Conservation (phyloP, 2,113 vertebrate species). For the Ciconia boyciana region DNA sequence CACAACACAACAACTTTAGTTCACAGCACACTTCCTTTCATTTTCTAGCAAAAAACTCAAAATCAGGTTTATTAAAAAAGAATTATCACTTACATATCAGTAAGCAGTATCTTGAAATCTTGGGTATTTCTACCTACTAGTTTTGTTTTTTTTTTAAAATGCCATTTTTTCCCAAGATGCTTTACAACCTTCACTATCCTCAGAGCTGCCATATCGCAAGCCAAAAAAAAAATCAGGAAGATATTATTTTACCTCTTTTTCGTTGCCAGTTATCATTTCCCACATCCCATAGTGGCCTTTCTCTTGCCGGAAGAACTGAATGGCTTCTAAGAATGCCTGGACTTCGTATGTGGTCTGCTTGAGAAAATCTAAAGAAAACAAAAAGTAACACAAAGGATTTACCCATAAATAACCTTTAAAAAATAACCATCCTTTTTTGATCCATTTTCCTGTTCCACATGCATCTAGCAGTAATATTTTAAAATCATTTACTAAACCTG, state of each 20-base stretch:
- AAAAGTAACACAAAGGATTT: not conserved
- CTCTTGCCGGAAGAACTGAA: constrained; percentile 88
- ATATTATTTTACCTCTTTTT: constrained; percentile 76
- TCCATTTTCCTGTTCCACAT: not conserved
- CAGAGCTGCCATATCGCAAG: not conserved
- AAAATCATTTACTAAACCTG: not conserved
- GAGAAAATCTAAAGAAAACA: constrained; percentile 80
- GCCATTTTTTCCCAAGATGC: not conserved
- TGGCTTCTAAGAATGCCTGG: constrained; percentile 84
- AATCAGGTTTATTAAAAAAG: not conserved
- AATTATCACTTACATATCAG: not conserved
- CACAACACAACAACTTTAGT: not conserved
- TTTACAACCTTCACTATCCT: not conserved
- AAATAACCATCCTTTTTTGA: not conserved
- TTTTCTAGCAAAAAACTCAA: not conserved
- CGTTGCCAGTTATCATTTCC: constrained; percentile 85
- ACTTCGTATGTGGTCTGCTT: constrained; percentile 85
- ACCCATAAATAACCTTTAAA: not conserved
- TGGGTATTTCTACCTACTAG: not conserved
- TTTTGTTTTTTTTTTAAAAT: not conserved
- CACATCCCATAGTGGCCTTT: constrained; percentile 81
- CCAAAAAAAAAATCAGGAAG: not conserved
- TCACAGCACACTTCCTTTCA: not conserved
- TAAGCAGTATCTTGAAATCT: not conserved
- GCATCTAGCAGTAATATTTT: not conserved